Evolutionary conservation across 2,797 vertebrate species (phyloP).

Genomic region (Gymnodraco acuticeps): DNA sequence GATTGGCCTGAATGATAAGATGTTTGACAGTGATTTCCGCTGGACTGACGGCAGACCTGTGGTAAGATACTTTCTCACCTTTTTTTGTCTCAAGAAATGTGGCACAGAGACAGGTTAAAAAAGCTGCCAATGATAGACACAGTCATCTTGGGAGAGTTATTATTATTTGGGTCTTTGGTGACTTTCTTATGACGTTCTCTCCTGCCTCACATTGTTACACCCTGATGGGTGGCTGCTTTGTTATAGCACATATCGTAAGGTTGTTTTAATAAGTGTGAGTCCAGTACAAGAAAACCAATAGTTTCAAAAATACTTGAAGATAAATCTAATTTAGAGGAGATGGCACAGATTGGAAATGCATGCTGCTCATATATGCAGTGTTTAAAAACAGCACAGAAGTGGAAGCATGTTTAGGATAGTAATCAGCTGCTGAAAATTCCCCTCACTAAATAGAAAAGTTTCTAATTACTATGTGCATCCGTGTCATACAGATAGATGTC

Average conservation of each 20-base stretch:
- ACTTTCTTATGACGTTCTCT: constrained; percentile 64
- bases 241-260: constrained; percentile 12
- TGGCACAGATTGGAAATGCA: background rate
- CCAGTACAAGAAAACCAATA: background rate
- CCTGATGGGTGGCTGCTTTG: constrained; percentile 27
- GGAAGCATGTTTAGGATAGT: constrained; percentile 28
- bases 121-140: constrained; percentile 48
- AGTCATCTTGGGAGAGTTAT: constrained; percentile 50
- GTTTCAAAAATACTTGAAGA: constrained; percentile 5
- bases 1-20: constrained; percentile 99
- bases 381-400: constrained; percentile 44
- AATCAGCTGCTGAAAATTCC: constrained; percentile 32
- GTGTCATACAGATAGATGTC: constrained; percentile 67
- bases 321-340: constrained; percentile 1
- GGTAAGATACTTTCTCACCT: constrained; percentile 87
- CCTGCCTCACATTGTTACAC: constrained; percentile 35
- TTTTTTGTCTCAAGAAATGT: constrained; percentile 65
- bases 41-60: constrained; percentile 94
- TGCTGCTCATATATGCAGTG: background rate
- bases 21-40: constrained; percentile 97
- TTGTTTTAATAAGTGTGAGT: background rate
- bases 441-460: constrained; percentile 70
- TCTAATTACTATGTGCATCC: constrained; percentile 73
- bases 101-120: constrained; percentile 62
- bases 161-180: constrained; percentile 40